Conservation (phyloP, 2,888 invertebrate species). For the Synergus laeviventris region DNA sequence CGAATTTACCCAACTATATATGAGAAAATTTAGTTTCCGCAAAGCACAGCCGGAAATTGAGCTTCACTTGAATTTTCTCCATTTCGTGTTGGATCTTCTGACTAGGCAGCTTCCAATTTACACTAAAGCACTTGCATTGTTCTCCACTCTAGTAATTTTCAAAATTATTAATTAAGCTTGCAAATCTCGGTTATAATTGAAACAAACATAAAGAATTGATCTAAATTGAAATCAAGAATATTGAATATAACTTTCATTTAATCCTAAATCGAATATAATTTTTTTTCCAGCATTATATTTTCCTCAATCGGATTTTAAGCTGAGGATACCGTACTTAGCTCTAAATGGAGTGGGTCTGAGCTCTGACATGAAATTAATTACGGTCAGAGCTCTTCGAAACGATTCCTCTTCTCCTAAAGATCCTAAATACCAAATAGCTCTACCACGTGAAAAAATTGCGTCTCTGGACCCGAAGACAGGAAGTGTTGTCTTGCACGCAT, state of each 20-base stretch:
- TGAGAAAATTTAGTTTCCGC: no score
- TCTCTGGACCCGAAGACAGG: slow-evolving; percentile 53
- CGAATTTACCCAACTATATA: slow-evolving; percentile 1
- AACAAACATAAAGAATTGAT: no score
- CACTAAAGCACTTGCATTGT: neutral
- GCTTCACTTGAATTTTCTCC: neutral
- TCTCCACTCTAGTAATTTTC: neutral
- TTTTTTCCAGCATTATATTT: slow-evolving; percentile 69
- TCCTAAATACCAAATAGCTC: slow-evolving; percentile 61
- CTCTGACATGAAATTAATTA: slow-evolving; percentile 60
- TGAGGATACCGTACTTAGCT: slow-evolving; percentile 64
- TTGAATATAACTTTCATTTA: no score
- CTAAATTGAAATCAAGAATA: no score
- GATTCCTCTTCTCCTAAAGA: slow-evolving; percentile 61
- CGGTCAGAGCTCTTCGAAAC: slow-evolving; percentile 65
- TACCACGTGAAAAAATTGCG: slow-evolving; percentile 56
- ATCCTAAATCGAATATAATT: neutral
- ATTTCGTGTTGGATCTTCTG: slow-evolving; percentile 14
- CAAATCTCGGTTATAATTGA: neutral
- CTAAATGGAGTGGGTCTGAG: slow-evolving; percentile 53
- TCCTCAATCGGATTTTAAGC: slow-evolving; percentile 69
- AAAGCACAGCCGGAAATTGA: neutral
- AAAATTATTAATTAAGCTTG: neutral
- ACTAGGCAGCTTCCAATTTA: neutral
- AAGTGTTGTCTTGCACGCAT: slow-evolving; percentile 55